phyloP scores from a whole-genome alignment of 2,888 invertebrate genomes.

The Phymatocera aterrima region DNA sequence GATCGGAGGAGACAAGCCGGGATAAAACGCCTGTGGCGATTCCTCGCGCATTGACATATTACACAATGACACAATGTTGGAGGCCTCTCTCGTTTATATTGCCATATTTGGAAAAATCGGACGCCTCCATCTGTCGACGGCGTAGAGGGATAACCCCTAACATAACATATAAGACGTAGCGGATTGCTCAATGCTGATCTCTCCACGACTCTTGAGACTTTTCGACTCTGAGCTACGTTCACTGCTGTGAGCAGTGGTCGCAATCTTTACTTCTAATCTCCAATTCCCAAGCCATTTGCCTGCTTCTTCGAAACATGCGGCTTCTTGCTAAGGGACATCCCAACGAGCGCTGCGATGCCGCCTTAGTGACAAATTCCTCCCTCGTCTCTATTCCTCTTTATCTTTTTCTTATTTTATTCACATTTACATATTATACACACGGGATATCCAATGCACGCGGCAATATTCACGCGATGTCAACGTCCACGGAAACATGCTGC shows the following conservation, averaged over 20 bases:
- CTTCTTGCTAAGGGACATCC: constrained; percentile 21
- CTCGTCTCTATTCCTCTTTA: not conserved
- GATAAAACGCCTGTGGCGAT: constrained; percentile 48
- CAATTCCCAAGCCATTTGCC: constrained; percentile 40
- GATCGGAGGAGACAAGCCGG: constrained; percentile 19
- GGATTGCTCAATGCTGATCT: constrained; percentile 66
- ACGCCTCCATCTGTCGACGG: constrained; percentile 65
- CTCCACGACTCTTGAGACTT: too few relatives aligned
- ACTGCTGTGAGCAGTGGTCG: constrained; percentile 26
- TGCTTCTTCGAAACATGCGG: constrained; percentile 26
- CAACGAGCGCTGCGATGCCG: not conserved
- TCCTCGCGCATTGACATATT: constrained; percentile 69
- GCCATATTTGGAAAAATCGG: constrained; percentile 71
- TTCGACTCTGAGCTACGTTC: too few relatives aligned
- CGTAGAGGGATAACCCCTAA: constrained; percentile 27
- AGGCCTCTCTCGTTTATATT: constrained; percentile 65
- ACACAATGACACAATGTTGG: constrained; percentile 55
- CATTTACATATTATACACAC: not conserved
- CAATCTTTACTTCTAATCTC: constrained; percentile 39
- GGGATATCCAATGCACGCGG: not conserved
- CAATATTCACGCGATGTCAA: not conserved
- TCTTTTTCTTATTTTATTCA: not conserved
- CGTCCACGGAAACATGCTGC: too few relatives aligned
- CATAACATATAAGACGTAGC: constrained; percentile 60
- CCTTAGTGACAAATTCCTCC: constrained; percentile 35